Evolutionary conservation across 2,113 vertebrate species (phyloP).

Genomic region (Polyodon spathula): DNA sequence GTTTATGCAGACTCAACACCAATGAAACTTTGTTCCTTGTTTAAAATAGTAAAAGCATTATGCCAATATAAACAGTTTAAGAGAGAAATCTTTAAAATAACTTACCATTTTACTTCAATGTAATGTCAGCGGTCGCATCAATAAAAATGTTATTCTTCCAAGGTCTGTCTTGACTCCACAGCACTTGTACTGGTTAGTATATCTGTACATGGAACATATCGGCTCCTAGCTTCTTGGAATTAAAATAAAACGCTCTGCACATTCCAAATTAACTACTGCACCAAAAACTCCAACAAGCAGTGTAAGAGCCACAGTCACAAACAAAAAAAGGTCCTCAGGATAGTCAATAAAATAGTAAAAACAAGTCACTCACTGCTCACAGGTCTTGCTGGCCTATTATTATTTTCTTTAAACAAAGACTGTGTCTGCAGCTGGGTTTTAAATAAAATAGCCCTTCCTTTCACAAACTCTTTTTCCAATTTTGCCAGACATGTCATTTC

Average conservation of each 20-base stretch:
- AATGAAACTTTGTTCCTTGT: too few relatives aligned
- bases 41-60: too few relatives aligned
- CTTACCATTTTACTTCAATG: constrained; percentile 41
- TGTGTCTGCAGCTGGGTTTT: background rate
- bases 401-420: constrained; percentile 21
- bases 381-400: background rate
- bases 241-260: constrained; percentile 16
- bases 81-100: background rate
- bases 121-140: constrained; percentile 16
- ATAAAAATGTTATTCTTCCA: constrained; percentile 20
- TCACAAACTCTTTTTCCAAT: constrained; percentile 30
- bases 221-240: constrained; percentile 13
- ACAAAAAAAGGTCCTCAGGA: constrained; percentile 11
- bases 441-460: constrained; percentile 26
- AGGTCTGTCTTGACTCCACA: constrained; percentile 20
- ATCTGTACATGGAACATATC: constrained; percentile 12
- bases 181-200: background rate
- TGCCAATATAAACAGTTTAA: too few relatives aligned
- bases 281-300: constrained; percentile 4
- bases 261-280: constrained; percentile 10
- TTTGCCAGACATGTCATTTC: constrained; percentile 26
- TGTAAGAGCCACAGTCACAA: background rate
- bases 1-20: too few relatives aligned
- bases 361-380: background rate
- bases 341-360: background rate